Conservation (phyloP, 2,888 invertebrate genomes). For the Tiliacea aurago region DNA sequence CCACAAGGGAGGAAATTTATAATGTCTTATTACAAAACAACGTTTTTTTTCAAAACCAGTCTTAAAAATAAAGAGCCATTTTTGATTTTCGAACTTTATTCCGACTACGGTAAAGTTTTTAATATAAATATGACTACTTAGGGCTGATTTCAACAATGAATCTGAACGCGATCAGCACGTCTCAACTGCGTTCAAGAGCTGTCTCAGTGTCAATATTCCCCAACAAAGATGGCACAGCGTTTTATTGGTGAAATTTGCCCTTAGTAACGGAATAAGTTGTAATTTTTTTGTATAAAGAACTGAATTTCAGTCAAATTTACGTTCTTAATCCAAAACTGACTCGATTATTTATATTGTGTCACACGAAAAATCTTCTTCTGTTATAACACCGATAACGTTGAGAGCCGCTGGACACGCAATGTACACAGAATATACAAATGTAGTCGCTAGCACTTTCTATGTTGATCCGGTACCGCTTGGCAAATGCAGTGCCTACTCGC, state of each 20-base stretch:
- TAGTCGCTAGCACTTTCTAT: conserved; percentile 39
- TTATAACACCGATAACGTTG: neutral
- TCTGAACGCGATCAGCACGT: no score
- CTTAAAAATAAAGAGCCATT: neutral
- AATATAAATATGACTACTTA: neutral
- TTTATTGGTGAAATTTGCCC: no score
- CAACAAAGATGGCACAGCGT: no score
- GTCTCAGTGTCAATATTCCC: no score
- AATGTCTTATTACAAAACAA: neutral
- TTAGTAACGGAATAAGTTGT: neutral
- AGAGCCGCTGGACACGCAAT: conserved; percentile 30
- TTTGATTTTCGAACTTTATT: neutral
- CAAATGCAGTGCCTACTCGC: conserved; percentile 36
- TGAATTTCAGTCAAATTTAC: neutral
- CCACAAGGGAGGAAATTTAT: conserved; percentile 15
- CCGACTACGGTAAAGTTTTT: neutral
- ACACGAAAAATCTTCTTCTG: neutral
- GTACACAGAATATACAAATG: conserved; percentile 35
- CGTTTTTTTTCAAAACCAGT: neutral
- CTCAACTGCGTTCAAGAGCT: no score
- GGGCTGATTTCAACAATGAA: no score
- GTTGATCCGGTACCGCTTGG: conserved; percentile 41
- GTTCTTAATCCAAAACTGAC: neutral
- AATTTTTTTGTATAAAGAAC: neutral
- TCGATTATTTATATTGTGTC: neutral